phyloP scores from a whole-genome alignment of 2,888 invertebrate species.

The Agrypnus murinus region DNA sequence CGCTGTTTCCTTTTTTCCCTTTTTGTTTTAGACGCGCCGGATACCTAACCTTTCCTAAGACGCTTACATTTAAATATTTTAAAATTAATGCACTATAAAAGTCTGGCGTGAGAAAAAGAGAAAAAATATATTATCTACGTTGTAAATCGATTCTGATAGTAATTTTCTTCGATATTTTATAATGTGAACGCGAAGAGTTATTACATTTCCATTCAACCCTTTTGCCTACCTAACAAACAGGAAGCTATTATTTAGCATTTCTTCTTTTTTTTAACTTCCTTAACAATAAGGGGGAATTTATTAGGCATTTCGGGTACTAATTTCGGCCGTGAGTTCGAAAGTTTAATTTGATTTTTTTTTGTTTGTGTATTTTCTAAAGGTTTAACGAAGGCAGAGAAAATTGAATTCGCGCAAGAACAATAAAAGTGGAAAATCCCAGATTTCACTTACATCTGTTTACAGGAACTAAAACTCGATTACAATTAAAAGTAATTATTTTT shows the following conservation, averaged over 20 bases:
- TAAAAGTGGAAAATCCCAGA: slow-evolving; percentile 25
- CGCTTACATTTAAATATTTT: slow-evolving; percentile 50
- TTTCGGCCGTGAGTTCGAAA: slow-evolving; percentile 13
- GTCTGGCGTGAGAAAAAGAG: slow-evolving; percentile 27
- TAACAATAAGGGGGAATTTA: slow-evolving; percentile 5
- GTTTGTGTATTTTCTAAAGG: slow-evolving; percentile 8
- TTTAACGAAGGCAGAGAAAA: slow-evolving; percentile 14
- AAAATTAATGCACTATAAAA: slow-evolving; percentile 43
- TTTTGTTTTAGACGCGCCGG: slow-evolving; percentile 42
- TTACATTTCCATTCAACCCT: background rate
- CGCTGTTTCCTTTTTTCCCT: slow-evolving; percentile 47
- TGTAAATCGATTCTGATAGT: too few species aligned
- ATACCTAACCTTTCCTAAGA: slow-evolving; percentile 47
- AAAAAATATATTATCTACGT: too few species aligned
- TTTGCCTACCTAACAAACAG: slow-evolving; percentile 5
- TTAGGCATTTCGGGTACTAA: slow-evolving; percentile 7
- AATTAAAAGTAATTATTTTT: slow-evolving; percentile 53
- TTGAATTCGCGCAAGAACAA: slow-evolving; percentile 25
- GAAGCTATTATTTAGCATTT: background rate
- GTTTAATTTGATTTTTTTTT: slow-evolving; percentile 25
- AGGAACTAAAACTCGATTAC: slow-evolving; percentile 42
- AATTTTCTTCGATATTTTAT: slow-evolving; percentile 17
- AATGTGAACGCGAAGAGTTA: slow-evolving; percentile 1
- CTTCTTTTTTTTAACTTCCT: background rate
- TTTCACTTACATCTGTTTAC: slow-evolving; percentile 49